Conservation (phyloP, 2,113 vertebrate species). For the Poicephalus meyeri region DNA sequence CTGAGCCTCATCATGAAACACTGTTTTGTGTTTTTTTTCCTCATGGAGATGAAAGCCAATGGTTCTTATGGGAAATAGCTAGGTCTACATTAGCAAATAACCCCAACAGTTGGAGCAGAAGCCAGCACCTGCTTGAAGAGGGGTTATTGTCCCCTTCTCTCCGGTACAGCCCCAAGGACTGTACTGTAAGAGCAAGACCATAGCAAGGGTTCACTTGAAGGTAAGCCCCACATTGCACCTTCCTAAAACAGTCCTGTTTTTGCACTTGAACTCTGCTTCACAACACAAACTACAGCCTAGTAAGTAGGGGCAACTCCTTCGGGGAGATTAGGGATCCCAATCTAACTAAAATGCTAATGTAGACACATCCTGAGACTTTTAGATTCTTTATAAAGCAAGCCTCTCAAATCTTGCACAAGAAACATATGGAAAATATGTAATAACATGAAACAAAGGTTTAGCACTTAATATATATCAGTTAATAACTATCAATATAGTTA, state of each 20-base stretch:
- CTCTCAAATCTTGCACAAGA: background rate
- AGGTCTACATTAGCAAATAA: background rate
- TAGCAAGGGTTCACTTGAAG: background rate
- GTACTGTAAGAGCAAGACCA: background rate
- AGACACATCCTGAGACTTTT: background rate
- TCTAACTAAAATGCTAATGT: background rate
- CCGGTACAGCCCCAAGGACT: background rate
- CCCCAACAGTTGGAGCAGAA: background rate
- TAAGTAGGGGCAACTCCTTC: background rate
- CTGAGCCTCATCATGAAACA: background rate
- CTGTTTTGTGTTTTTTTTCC: background rate
- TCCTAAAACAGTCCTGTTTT: background rate
- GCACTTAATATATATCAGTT: background rate
- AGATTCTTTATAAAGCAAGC: background rate
- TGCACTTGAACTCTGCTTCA: background rate
- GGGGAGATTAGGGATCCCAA: background rate
- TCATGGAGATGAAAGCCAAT: background rate
- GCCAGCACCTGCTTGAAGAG: background rate
- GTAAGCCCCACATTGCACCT: background rate
- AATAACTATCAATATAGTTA: background rate
- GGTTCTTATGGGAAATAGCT: background rate
- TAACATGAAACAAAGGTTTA: background rate
- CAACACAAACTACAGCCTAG: background rate
- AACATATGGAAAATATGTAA: background rate
- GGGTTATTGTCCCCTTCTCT: accelerated